Conservation (phyloP, 1,140 invertebrate species). For the Diprion similis region DNA sequence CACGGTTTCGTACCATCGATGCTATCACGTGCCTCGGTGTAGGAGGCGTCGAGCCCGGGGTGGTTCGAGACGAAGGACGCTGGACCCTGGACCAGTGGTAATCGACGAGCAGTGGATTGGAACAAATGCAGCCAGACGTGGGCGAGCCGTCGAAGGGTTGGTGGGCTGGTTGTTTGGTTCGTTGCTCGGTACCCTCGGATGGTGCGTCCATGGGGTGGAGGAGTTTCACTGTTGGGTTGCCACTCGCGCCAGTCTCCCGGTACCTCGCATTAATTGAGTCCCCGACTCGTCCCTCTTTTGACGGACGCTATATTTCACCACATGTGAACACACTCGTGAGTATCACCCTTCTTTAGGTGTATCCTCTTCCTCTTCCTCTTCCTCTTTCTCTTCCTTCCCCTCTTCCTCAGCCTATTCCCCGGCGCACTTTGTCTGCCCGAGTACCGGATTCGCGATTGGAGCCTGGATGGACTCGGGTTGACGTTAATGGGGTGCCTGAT, state of each 20-base stretch:
- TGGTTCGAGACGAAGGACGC: slow-evolving; percentile 22
- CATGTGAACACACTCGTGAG: neutral
- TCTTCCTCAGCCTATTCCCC: too few species aligned
- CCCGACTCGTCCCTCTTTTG: slow-evolving; percentile 15
- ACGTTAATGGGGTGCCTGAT: slow-evolving; percentile 7
- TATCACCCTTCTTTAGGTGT: neutral
- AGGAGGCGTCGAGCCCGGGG: slow-evolving; percentile 18
- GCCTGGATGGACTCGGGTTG: neutral
- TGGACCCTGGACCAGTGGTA: slow-evolving; percentile 32
- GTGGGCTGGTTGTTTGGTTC: neutral
- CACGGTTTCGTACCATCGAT: neutral
- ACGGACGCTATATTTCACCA: neutral
- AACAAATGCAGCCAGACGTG: slow-evolving; percentile 52
- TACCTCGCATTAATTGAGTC: slow-evolving; percentile 41
- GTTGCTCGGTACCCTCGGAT: slow-evolving; percentile 37
- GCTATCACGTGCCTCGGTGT: neutral
- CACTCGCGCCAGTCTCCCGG: neutral
- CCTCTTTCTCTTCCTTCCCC: neutral
- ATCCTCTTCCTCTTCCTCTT: neutral
- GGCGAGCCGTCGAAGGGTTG: slow-evolving; percentile 29
- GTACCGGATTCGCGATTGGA: neutral
- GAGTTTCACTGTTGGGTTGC: slow-evolving; percentile 17
- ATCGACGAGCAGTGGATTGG: slow-evolving; percentile 51
- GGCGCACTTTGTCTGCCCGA: neutral
- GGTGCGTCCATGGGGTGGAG: neutral